phyloP scores from a whole-genome alignment of 2,797 vertebrate genomes.

The Apogon talboti region DNA sequence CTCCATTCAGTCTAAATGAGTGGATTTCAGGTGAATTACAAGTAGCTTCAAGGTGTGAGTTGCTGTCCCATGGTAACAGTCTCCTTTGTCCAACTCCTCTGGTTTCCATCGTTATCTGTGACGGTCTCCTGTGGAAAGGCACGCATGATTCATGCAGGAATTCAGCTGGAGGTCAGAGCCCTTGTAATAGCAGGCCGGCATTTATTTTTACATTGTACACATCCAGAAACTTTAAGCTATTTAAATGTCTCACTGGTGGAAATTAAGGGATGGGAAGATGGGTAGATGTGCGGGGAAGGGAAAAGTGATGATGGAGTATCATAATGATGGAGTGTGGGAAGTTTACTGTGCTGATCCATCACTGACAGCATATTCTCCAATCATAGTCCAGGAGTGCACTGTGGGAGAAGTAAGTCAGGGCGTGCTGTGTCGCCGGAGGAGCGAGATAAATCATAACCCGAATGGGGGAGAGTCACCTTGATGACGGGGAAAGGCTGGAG shows the following conservation, averaged over 20 bases:
- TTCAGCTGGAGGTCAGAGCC: conserved; percentile 31
- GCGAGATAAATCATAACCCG: conserved; percentile 32
- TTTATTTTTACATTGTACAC: conserved; percentile 6
- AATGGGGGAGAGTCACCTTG: conserved; percentile 52
- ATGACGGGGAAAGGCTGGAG: conserved; percentile 16
- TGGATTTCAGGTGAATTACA: conserved; percentile 18
- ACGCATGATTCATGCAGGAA: conserved; percentile 50
- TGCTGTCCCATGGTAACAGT: conserved; percentile 62
- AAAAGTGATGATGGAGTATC: conserved; percentile 5
- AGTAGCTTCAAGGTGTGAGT: neutral
- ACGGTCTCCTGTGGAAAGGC: conserved; percentile 44
- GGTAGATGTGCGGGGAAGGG: neutral
- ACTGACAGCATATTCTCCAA: conserved; percentile 30
- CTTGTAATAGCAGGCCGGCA: neutral
- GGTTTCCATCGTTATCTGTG: conserved; percentile 44
- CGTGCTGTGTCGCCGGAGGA: conserved; percentile 14
- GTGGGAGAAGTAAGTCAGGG: conserved; percentile 15
- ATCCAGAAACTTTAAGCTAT: neutral
- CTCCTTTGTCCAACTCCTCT: conserved; percentile 42
- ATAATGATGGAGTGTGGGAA: conserved; percentile 20
- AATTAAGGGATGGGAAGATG: neutral
- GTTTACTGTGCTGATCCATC: conserved; percentile 48
- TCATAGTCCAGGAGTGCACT: conserved; percentile 15
- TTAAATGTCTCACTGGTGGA: neutral
- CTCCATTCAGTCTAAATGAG: conserved; percentile 1